A percentile compares a stretch with the other conserved stretches of the same genome.
phyloP scores from a whole-genome alignment of 2,888 invertebrate species.

The Platypus cylindrus region DNA sequence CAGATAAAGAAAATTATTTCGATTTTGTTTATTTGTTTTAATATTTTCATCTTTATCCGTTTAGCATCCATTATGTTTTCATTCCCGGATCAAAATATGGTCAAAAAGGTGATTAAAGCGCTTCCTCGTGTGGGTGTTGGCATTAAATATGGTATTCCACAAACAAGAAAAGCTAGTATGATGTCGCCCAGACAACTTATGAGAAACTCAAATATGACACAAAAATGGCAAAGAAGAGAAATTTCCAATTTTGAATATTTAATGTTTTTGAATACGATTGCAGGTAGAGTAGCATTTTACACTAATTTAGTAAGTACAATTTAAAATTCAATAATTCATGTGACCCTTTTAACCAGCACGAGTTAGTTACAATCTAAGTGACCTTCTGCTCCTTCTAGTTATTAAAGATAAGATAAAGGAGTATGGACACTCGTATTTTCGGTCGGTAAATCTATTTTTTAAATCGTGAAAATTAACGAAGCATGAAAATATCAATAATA shows the following conservation, averaged over 20 bases:
- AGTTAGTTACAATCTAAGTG: too few relatives aligned
- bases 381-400: too few relatives aligned
- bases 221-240: slow-evolving; percentile 97
- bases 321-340: too few relatives aligned
- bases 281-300: slow-evolving; percentile 46
- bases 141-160: slow-evolving; percentile 98
- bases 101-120: slow-evolving; percentile 96
- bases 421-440: too few relatives aligned
- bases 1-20: slow-evolving; percentile 2
- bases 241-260: slow-evolving; percentile 99
- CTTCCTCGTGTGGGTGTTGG: slow-evolving; percentile 96
- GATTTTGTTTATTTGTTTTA: slow-evolving; percentile 3
- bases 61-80: slow-evolving; percentile 97
- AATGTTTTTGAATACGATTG: slow-evolving; percentile 99
- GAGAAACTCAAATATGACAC: slow-evolving; percentile 99
- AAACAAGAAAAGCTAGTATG: slow-evolving; percentile 93
- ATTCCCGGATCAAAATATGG: slow-evolving; percentile 91
- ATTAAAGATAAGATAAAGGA: too few relatives aligned
- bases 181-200: slow-evolving; percentile 98
- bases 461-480: too few relatives aligned
- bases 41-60: too few relatives aligned
- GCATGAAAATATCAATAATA: too few relatives aligned
- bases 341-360: too few relatives aligned
- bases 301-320: too few relatives aligned
- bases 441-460: too few relatives aligned